Evolutionary conservation across 2,113 vertebrate genomes (phyloP).

Genomic region (Camelus bactrianus): DNA sequence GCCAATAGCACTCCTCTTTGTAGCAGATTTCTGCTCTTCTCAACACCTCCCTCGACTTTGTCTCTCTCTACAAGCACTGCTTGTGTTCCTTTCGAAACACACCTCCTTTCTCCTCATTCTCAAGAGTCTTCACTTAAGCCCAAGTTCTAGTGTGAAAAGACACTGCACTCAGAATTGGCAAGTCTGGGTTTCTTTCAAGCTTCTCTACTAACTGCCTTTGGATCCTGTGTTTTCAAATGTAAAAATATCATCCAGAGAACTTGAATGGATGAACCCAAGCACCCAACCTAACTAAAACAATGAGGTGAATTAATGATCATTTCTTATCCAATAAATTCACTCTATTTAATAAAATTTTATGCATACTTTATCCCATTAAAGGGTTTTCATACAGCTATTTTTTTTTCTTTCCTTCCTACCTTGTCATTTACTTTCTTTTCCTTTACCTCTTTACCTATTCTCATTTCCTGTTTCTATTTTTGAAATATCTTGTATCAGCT

Average conservation of each 20-base stretch:
- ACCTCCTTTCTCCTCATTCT: neutral
- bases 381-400: neutral
- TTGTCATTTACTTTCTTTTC: conserved; percentile 10
- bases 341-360: conserved; percentile 4
- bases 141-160: neutral
- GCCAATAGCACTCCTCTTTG: neutral
- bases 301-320: neutral
- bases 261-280: neutral
- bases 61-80: neutral
- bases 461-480: conserved; percentile 19
- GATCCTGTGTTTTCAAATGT: neutral
- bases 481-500: conserved; percentile 57
- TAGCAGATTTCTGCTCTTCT: neutral
- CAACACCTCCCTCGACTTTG: neutral
- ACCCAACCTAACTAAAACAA: neutral
- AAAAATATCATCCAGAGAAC: neutral
- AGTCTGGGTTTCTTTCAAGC: neutral
- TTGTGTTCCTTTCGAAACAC: neutral
- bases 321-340: conserved; percentile 28
- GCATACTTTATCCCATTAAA: neutral
- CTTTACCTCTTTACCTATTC: neutral
- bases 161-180: neutral
- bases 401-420: neutral
- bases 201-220: neutral
- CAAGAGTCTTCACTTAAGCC: neutral